Evolutionary conservation across 1,140 invertebrate genomes (phyloP).

Genomic region (Scaptomyza graminum): DNA sequence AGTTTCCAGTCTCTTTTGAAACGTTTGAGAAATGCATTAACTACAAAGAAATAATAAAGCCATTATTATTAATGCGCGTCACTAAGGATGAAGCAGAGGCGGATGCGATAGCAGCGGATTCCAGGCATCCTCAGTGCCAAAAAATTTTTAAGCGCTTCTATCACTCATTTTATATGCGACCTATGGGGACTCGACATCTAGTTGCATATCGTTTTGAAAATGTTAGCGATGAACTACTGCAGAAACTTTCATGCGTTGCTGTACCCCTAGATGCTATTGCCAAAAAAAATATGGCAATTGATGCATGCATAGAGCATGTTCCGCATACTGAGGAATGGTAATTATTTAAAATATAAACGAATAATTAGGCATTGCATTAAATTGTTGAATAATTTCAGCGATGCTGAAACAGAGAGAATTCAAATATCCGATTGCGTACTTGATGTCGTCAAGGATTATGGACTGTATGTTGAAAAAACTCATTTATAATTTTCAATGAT

Average conservation of each 20-base stretch:
- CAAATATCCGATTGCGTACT: background rate
- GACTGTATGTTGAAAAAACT: slow-evolving; percentile 13
- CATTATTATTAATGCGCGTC: slow-evolving; percentile 18
- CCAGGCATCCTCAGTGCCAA: background rate
- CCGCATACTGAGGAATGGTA: too few relatives aligned
- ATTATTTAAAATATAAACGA: too few relatives aligned
- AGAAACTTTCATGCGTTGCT: slow-evolving; percentile 10
- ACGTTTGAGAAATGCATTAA: slow-evolving; percentile 37
- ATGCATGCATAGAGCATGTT: too few relatives aligned
- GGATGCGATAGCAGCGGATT: background rate
- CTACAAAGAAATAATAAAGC: slow-evolving; percentile 24
- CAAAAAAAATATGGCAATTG: too few relatives aligned
- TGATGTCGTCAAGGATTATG: slow-evolving; percentile 12
- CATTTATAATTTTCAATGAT: too few relatives aligned
- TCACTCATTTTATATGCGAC: slow-evolving; percentile 38
- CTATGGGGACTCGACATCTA: background rate
- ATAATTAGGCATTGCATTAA: too few relatives aligned
- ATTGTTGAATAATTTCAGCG: background rate
- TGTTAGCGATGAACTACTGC: background rate
- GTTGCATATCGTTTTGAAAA: slow-evolving; percentile 25
- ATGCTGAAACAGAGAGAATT: background rate
- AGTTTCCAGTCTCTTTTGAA: slow-evolving; percentile 39
- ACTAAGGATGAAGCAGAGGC: background rate
- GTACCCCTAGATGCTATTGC: slow-evolving; percentile 23
- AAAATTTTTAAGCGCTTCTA: slow-evolving; percentile 35